Percentiles rank a stretch among this genome's conserved stretches.
phyloP scores from a whole-genome alignment of 2,113 vertebrate genomes.

The Daphoenositta chrysoptera region DNA sequence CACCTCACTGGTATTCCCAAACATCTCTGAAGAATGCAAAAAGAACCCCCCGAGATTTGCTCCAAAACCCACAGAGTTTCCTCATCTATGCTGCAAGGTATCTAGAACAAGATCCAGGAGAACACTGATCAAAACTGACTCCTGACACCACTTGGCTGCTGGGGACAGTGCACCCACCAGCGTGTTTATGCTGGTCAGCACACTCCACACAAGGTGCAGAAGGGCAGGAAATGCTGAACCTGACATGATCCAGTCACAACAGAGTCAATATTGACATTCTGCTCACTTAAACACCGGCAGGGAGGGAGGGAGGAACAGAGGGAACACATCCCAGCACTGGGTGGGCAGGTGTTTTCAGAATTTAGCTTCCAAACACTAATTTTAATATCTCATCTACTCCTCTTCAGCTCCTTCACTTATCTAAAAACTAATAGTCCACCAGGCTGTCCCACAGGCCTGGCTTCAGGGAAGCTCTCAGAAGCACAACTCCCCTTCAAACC shows the following conservation, averaged over 20 bases:
- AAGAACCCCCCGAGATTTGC: not conserved
- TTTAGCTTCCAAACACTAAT: not conserved
- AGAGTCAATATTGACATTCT: constrained; percentile 4
- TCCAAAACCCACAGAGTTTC: not conserved
- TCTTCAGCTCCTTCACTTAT: not conserved
- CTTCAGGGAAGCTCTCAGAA: not conserved
- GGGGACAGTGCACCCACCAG: not conserved
- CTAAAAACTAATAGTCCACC: not conserved
- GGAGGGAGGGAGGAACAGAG: not conserved
- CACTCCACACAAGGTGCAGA: not conserved
- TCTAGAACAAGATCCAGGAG: not conserved
- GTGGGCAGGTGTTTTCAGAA: not conserved
- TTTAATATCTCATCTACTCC: not conserved
- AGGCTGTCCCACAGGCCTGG: not conserved
- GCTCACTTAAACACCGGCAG: not conserved
- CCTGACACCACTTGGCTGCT: not conserved
- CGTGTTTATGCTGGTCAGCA: not conserved
- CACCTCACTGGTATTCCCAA: not conserved
- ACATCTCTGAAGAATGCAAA: not conserved
- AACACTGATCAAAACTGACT: not conserved
- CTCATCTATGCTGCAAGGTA: not conserved
- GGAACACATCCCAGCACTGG: not conserved
- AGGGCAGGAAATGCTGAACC: not conserved
- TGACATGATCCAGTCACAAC: not conserved
- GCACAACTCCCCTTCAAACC: not conserved